phyloP scores from a whole-genome alignment of 2,888 invertebrate species.

The Hypolimnas misippus region DNA sequence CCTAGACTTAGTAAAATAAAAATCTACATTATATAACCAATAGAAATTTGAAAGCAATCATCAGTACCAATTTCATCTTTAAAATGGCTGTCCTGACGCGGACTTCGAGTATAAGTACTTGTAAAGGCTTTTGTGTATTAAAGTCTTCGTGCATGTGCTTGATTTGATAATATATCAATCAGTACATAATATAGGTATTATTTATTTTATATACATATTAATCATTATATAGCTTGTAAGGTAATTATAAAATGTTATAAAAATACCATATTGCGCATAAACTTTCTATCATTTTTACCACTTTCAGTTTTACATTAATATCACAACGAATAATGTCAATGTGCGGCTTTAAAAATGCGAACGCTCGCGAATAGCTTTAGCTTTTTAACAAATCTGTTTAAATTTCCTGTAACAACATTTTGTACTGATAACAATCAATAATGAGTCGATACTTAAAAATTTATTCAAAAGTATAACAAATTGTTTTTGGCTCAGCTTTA shows the following conservation, averaged over 20 bases:
- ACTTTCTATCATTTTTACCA: constrained; percentile 48
- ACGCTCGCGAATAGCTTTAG: constrained; percentile 54
- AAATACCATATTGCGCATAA: constrained; percentile 26
- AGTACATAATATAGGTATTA: constrained; percentile 60
- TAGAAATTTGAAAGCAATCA: constrained; percentile 10
- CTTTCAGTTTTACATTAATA: constrained; percentile 45
- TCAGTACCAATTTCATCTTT: constrained; percentile 25
- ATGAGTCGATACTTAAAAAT: too few relatives aligned
- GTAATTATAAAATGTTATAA: constrained; percentile 55
- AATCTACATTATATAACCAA: not conserved
- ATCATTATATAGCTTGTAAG: constrained; percentile 72
- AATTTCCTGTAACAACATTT: not conserved
- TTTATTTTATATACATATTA: constrained; percentile 59
- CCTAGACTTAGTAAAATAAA: constrained; percentile 2
- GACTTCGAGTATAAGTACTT: constrained; percentile 69
- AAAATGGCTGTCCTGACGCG: constrained; percentile 29
- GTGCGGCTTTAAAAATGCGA: constrained; percentile 67
- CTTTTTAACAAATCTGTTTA: constrained; percentile 54
- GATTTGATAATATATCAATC: constrained; percentile 56
- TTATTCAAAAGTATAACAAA: constrained; percentile 1
- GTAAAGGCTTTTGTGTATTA: constrained; percentile 79
- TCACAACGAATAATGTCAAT: constrained; percentile 39
- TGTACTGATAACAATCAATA: not conserved
- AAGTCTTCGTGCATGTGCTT: constrained; percentile 80
- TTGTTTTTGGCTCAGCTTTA: constrained; percentile 65